Conservation (phyloP, 1,140 invertebrate genomes). For the Lordiphosa mommai region DNA sequence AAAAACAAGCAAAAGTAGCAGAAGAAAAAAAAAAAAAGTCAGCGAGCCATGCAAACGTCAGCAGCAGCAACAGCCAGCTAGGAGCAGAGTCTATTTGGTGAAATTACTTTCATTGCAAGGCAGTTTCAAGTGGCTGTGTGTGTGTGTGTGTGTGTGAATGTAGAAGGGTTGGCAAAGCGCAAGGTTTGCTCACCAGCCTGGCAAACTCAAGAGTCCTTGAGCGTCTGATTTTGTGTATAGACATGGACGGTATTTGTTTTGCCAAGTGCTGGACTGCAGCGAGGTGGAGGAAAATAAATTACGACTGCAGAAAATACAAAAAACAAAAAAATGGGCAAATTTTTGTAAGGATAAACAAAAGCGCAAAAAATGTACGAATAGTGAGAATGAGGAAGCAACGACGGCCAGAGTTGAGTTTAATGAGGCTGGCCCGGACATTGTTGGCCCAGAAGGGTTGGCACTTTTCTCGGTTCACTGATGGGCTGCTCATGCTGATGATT, state of each 20-base stretch:
- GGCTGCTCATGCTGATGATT: conserved; percentile 40
- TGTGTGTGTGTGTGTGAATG: conserved; percentile 1
- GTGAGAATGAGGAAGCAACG: conserved; percentile 31
- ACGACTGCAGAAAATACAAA: conserved; percentile 20
- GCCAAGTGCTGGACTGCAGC: conserved; percentile 34
- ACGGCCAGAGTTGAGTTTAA: conserved; percentile 27
- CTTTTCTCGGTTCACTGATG: neutral
- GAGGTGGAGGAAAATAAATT: conserved; percentile 4
- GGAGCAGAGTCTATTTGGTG: conserved; percentile 59
- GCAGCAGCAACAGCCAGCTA: conserved; percentile 1
- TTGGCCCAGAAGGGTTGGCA: conserved; percentile 1
- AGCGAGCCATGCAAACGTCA: conserved; percentile 37
- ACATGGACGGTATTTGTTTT: conserved; percentile 73
- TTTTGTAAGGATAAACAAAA: conserved; percentile 52
- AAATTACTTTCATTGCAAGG: conserved; percentile 76
- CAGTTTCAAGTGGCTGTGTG: conserved; percentile 51
- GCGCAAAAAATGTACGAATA: conserved; percentile 34
- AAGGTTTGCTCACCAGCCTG: conserved; percentile 8
- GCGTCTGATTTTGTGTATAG: conserved; percentile 77
- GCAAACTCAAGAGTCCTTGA: conserved; percentile 68
- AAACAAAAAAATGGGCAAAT: conserved; percentile 20
- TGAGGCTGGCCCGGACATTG: conserved; percentile 30
- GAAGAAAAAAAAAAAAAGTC: conserved; percentile 12
- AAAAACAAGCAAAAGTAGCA: conserved; percentile 9
- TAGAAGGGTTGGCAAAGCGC: conserved; percentile 21